phyloP scores from a whole-genome alignment of 53 echinoderm and acorn worm genomes.

The Astropecten irregularis region DNA sequence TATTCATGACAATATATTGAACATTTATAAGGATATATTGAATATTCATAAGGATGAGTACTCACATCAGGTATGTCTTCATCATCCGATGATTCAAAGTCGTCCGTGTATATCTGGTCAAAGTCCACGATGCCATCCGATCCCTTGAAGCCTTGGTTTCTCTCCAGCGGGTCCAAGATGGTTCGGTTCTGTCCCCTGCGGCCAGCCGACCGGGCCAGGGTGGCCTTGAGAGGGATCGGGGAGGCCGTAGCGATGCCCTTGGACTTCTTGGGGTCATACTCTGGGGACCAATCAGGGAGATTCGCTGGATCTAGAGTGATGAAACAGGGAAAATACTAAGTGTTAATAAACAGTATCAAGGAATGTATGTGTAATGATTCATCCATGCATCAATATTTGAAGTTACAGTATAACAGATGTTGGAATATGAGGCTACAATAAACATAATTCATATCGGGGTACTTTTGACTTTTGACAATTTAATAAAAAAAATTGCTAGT shows the following conservation, averaged over 20 bases:
- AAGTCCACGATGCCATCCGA: slow-evolving; percentile 77
- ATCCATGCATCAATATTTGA: too few species aligned
- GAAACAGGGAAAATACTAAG: not conserved
- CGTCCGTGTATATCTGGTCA: slow-evolving; percentile 61
- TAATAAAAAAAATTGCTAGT: too few species aligned
- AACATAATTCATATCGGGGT: too few species aligned
- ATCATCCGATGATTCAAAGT: slow-evolving; percentile 67
- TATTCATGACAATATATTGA: too few species aligned
- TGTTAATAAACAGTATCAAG: too few species aligned
- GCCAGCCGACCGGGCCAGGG: slow-evolving; percentile 88
- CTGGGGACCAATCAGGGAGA: slow-evolving; percentile 62
- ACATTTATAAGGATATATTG: too few species aligned
- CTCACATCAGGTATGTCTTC: slow-evolving; percentile 75
- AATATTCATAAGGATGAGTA: too few species aligned
- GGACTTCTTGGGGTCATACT: slow-evolving; percentile 55
- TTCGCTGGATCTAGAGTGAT: slow-evolving; percentile 17
- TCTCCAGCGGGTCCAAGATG: slow-evolving; percentile 70
- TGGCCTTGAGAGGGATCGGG: slow-evolving; percentile 84
- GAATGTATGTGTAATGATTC: too few species aligned
- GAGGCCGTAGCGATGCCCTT: slow-evolving; percentile 33
- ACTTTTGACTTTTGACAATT: too few species aligned
- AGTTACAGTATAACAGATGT: too few species aligned
- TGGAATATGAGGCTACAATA: too few species aligned
- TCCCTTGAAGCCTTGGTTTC: slow-evolving; percentile 53
- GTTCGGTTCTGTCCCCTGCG: slow-evolving; percentile 63